Base-by-base conservation (phyloP, 2,888 invertebrate species). In the Scaptomyza polygonia region DNA sequence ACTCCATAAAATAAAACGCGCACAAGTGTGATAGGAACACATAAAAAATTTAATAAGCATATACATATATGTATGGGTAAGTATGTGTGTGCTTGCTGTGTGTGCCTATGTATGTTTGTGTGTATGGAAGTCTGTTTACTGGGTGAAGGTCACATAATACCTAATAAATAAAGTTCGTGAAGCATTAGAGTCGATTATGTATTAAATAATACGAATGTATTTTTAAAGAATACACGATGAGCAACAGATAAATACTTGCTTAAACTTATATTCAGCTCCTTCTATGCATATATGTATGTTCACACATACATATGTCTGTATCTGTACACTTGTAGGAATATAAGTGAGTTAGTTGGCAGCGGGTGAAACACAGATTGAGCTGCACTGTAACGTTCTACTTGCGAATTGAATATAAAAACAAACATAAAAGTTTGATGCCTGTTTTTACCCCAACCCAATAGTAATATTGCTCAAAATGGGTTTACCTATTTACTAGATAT, bases 381-480 rank as follows among this genome's bases (percentile, higher is more conserved):
- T 67, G 47, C 59, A 57, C 65, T 55, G 57, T 52, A 27, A 29
- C 18, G 73, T 61, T 69, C 72, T 72, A 85, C 75, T 88, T 86
- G 67, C 73, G 79, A 88, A 86, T 88, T 81, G 86, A 83, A 89
- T 79, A 89, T 83, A 88, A 88, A 87, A 89, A 85, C 80, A 87
- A 86, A 78, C 78, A 86, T 85, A 77, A 89, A 89, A 83, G 68
- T 88, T 88, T 86, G 65, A 88, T 79, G 81, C 72, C 72, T 67
- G 69, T 58, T 61, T 21, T n/a, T 21, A 21, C 47, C 53, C 54
- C 34, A 21, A 21, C 58, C 39, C 54, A 80, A 62, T 55, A 53
- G 32, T 45, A 65, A 77, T 56, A 39, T 65, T 77, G 57, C 72
- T 58, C 65, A 76, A 57, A 68, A 61, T 51, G 40, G 42, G 29